phyloP scores from a whole-genome alignment of 2,888 invertebrate genomes.

The Hemistola chrysoprasaria region DNA sequence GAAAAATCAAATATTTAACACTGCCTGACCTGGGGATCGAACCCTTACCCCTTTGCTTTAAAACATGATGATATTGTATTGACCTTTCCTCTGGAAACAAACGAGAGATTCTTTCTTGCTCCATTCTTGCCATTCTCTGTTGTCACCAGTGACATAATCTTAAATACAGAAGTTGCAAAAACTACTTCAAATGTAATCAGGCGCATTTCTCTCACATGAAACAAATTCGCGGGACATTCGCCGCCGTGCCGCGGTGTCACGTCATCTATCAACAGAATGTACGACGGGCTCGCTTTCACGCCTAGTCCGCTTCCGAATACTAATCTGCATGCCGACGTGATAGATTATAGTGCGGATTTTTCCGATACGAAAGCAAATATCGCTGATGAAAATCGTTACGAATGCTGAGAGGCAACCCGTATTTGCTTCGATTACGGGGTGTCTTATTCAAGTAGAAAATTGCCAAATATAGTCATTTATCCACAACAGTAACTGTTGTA shows the following conservation, averaged over 20 bases:
- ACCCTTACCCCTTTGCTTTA: too few species aligned
- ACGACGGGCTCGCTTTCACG: slow-evolving; percentile 28
- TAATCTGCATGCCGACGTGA: slow-evolving; percentile 17
- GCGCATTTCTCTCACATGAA: slow-evolving; percentile 3
- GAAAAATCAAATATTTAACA: too few species aligned
- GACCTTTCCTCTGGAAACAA: too few species aligned
- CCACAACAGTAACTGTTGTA: too few species aligned
- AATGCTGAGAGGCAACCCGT: not conserved
- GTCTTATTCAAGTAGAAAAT: not conserved
- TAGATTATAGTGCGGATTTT: slow-evolving; percentile 17
- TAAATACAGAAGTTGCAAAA: too few species aligned
- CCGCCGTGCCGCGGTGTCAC: slow-evolving; percentile 25
- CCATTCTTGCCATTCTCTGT: too few species aligned
- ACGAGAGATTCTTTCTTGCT: too few species aligned
- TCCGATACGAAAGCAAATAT: slow-evolving; percentile 16
- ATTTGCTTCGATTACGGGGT: not conserved
- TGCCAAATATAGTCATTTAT: too few species aligned
- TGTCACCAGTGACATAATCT: too few species aligned
- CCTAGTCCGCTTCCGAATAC: slow-evolving; percentile 20
- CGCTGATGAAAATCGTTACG: slow-evolving; percentile 8
- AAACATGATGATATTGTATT: too few species aligned
- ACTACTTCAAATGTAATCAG: too few species aligned
- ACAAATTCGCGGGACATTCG: slow-evolving; percentile 8
- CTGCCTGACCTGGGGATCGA: too few species aligned
- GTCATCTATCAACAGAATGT: slow-evolving; percentile 32